These are phyloP conservation scores for Okamejei kenojei DNA, from an alignment of 2,797 vertebrate genomes.

Conservation along the genomic window DNA sequence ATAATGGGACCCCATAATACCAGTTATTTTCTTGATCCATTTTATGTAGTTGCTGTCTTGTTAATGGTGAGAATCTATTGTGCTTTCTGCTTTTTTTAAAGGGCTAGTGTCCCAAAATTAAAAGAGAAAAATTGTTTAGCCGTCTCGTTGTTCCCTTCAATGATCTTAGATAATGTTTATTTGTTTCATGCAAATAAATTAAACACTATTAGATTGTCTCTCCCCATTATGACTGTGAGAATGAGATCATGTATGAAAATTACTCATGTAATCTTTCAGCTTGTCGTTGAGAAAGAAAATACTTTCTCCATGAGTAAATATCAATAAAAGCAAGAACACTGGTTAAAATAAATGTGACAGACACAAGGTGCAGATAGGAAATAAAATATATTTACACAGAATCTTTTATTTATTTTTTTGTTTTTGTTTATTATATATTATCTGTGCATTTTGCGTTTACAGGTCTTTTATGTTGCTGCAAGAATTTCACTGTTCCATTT, in stretches of 20 bases:
- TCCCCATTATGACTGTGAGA: too few relatives aligned
- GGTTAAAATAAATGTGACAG: not conserved
- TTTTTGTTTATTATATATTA: too few relatives aligned
- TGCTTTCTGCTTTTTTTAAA: not conserved
- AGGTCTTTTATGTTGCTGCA: too few relatives aligned
- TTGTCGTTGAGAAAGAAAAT: not conserved
- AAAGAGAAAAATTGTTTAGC: not conserved
- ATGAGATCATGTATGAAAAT: not conserved
- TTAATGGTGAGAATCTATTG: not conserved
- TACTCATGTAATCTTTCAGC: not conserved
- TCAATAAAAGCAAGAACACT: not conserved
- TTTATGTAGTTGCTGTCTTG: slow-evolving; percentile 5
- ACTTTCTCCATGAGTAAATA: not conserved
- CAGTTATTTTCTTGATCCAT: not conserved
- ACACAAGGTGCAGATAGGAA: not conserved
- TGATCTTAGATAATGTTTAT: not conserved
- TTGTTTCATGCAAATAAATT: not conserved
- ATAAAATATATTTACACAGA: not conserved
- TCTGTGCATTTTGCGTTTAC: too few relatives aligned
- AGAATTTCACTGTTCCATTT: too few relatives aligned
- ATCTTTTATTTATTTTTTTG: not conserved
- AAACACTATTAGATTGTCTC: not conserved
- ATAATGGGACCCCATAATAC: slow-evolving; percentile 12
- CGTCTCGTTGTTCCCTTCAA: not conserved
- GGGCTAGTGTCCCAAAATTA: not conserved